Base-by-base conservation (phyloP, 2,113 vertebrate species). In the Indicator maculatus region DNA sequence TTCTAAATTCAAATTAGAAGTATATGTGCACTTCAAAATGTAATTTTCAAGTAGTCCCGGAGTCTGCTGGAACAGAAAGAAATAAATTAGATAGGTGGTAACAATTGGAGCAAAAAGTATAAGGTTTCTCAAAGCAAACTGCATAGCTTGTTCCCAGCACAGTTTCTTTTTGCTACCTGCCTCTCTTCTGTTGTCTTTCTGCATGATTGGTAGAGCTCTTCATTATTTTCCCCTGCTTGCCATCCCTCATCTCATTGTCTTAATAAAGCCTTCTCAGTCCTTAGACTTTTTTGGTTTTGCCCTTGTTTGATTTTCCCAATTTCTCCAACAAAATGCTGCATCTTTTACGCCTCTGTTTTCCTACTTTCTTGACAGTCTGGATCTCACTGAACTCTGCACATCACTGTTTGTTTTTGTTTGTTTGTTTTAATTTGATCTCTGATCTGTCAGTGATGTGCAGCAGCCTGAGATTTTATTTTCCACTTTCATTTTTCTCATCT, bases 401-500 rank as follows among this genome's bases (percentile, higher is more conserved):
- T 52, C 12, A 16, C 30, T 52, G 50, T 50, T 50, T 12, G 23
- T 12, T 52, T 52, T 52, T 52, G 12, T 24, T 31, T 55, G 12
- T 73, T 63, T 61, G 58, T 45, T 30, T 17, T 14, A 44, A 44
- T 56, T 86, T 86, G 65, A n/a, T 56, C 67, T 75, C 53, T 83
- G 39, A 52, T 90, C 77, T 83, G 27, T 77, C 61, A 81, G 72
- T 60, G 78, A n/a, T 56, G 52, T 86, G 45, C 16, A 88, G 52
- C 76, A 92, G 15, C 31, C 61, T 52, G 44, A 67, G 53, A 52
- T 81, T 83, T 83, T 90, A 55, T 28, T 55, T 88, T 74, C 73
- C 33, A 65, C 80, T 86, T 77, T 86, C 76, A 80, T 86, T 93
- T 90, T 90, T 53, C 31, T 89, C 70, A 75, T 92, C 63, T 82